Evolutionary conservation across 2,888 invertebrate genomes (phyloP), one percentile per base, ranked within the genome.

Genomic region (Ischnura elegans): DNA sequence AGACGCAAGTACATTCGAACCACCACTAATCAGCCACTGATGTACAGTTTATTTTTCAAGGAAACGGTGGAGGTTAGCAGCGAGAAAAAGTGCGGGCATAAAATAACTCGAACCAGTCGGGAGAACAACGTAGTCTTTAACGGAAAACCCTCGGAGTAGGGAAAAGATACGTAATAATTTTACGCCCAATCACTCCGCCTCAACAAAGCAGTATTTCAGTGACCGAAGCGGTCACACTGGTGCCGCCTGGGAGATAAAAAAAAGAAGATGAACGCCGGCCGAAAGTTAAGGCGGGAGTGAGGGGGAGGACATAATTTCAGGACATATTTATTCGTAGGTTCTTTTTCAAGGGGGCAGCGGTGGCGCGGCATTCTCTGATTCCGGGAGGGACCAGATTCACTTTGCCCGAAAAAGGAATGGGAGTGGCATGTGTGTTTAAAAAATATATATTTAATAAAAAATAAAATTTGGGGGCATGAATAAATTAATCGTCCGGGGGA

Each of bases 241-340:
- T 76, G 36, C 76, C 76, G 76, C 76, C 36, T 76, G 8, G 13
- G 2, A n/a, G 16, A 36, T 36, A 76, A 36, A 76, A 36, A 36
- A 13, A 76, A 36, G 13, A 36, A 76, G 36, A 76, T 66, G 43
- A 43, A 55, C 3, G 2, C 25, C 4, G 51, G 8, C 51, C 51
- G 51, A 51, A 51, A 51, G 46, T n/a, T n/a, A n/a, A n/a, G 61
- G 43, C 4, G 90, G 43, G 3, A 43, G 16, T n/a, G 61, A 2
- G 43, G 90, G 36, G 61, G 36, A 43, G 61, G 51, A 90, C 61
- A 90, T 90, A 19, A 51, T 90, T 66, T 16, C 61, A 16, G 61
- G 90, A 90, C 90, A 90, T 90, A 43, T 90, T 90, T 90, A 90
- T 90, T 90, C 47, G 61, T 13, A 36, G 90, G 61, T 45, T 66